These are phyloP conservation scores for Pseudomyrmex sp. DNA, from an alignment of 1,140 invertebrate species.

Conservation along the genomic window DNA sequence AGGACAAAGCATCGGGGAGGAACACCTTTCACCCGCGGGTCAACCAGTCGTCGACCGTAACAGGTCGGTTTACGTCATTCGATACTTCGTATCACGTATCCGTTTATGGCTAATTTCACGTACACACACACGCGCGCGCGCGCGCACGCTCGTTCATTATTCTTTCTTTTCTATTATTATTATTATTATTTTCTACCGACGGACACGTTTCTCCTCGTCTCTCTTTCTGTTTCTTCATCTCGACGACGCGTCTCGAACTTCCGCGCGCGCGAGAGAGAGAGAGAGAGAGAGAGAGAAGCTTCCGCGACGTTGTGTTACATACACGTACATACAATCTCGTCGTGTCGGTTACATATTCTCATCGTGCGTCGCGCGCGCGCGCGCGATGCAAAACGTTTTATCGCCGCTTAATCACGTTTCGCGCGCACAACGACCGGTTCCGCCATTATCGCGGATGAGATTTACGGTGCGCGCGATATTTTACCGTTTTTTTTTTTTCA, in stretches of 20 bases:
- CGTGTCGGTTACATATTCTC: constrained; percentile 36
- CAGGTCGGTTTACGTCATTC: constrained; percentile 67
- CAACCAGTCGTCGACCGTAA: constrained; percentile 66
- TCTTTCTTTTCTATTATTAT: not conserved
- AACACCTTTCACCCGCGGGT: constrained; percentile 70
- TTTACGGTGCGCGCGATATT: constrained; percentile 25
- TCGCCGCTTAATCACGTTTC: constrained; percentile 47
- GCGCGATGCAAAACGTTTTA: constrained; percentile 35
- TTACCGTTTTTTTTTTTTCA: not conserved
- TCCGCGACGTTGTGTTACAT: constrained; percentile 17
- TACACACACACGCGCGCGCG: not conserved
- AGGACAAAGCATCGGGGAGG: constrained; percentile 12
- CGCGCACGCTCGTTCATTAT: not conserved
- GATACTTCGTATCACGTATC: constrained; percentile 27
- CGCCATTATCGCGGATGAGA: not conserved
- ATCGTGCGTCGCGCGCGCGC: constrained; percentile 1
- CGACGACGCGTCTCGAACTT: constrained; percentile 7
- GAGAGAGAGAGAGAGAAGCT: not conserved
- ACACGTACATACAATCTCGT: too few relatives aligned
- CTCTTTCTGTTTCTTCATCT: not conserved
- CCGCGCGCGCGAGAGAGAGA: too few relatives aligned
- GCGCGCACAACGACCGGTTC: not conserved
- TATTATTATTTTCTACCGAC: constrained; percentile 3
- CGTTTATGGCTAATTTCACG: constrained; percentile 17
- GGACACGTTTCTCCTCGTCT: not conserved